Base-by-base conservation (phyloP, 2,113 vertebrate species). In the Machaerirhynchus nigripectus region DNA sequence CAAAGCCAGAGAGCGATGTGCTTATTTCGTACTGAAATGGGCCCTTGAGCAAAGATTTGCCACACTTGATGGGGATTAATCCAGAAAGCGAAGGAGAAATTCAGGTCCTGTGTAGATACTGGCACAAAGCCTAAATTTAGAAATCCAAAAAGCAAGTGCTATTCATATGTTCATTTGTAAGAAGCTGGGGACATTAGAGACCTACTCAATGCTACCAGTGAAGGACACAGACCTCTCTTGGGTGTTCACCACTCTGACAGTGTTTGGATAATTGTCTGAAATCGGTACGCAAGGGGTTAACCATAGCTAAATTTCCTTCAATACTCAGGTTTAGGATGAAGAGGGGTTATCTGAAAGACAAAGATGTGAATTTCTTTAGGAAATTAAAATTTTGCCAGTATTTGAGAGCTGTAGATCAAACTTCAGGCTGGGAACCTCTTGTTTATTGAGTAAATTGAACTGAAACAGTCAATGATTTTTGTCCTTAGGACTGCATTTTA, bases 21-120 rank as follows among this genome's bases (percentile, higher is more conserved):
- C 47, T 85, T 69, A 82, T 80, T 95, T 83, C 52, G 24, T 16
- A 12, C 42, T 63, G 39, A 81, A 93, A 91, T 35, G 20, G 52
- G 39, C 68, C 79, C 79, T 60, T 70, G 37, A 94, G 76, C 63
- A 60, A 52, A 60, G 60, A 93, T 96, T 93, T 92, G 68, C 64
- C 79, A 88, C 71, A 78, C 47, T 94, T 84, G 71, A 63, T 33
- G 47, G 17, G 82, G 64, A 90, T 94, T 93, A 96, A 95, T 67
- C 56, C 35, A 93, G 64, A 84, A 95, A 86, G 64, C 5, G 1
- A 96, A 91, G 59, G 39, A 84, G 57, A 91, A 89, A 87, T 69
- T 83, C 52, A 69, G 47, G 39, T 33, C 64, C 21, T 5, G 1
- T 56, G 67, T 65, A 88, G n/a, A 69, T 26, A 35, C 46, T 84